Conservation (phyloP, 2,797 vertebrate genomes). For the Hypotaenidia okinawae region DNA sequence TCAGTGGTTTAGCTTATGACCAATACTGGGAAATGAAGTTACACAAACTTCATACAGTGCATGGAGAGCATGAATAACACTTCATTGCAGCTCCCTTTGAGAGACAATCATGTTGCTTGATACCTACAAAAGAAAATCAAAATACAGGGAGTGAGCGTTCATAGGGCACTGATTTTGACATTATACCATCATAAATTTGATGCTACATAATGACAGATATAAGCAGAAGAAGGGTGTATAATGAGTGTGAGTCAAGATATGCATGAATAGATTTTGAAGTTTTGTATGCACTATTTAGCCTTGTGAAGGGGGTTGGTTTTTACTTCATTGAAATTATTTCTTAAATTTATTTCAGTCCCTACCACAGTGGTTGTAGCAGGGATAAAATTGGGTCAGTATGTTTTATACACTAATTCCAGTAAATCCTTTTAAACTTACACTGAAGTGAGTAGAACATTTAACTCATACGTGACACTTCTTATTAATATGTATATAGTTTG, state of each 20-base stretch:
- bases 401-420: background rate
- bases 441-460: background rate
- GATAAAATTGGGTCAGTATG: background rate
- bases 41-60: background rate
- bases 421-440: background rate
- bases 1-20: background rate
- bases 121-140: background rate
- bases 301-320: background rate
- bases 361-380: background rate
- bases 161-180: background rate
- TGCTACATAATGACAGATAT: background rate
- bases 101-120: background rate
- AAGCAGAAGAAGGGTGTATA: background rate
- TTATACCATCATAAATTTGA: background rate
- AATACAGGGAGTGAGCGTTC: background rate
- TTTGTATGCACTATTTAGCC: background rate
- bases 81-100: background rate
- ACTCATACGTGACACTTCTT: background rate
- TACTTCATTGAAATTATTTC: background rate
- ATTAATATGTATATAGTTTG: background rate
- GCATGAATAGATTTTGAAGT: background rate
- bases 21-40: background rate
- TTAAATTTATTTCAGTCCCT: background rate
- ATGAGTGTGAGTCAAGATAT: background rate
- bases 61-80: background rate